Conservation (phyloP, 35 echinoderm and acorn worm genomes). For the Apostichopus californicus region DNA sequence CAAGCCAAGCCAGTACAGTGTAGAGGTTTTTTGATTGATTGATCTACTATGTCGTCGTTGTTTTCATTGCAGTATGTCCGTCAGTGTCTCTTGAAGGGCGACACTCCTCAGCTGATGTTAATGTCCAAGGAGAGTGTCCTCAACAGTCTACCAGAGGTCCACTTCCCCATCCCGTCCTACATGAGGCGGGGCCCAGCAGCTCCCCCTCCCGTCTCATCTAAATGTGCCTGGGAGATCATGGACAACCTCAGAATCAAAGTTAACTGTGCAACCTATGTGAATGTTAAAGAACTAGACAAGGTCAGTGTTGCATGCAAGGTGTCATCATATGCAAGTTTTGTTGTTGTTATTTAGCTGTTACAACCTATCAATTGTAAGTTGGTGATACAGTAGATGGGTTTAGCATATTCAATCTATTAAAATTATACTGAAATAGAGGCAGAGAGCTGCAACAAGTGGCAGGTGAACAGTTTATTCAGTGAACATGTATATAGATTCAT, state of each 20-base stretch:
- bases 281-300: constrained; percentile 98
- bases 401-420: too few relatives aligned
- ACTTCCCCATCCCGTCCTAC: constrained; percentile 87
- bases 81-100: constrained; percentile 76
- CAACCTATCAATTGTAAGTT: not conserved
- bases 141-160: constrained; percentile 84
- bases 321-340: too few relatives aligned
- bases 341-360: too few relatives aligned
- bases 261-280: constrained; percentile 98
- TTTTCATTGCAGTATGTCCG: constrained; percentile 74
- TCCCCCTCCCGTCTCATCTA: constrained; percentile 49
- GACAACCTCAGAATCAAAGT: constrained; percentile 82
- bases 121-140: constrained; percentile 97
- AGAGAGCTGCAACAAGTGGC: too few relatives aligned
- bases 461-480: too few relatives aligned
- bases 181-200: constrained; percentile 77
- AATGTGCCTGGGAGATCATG: constrained; percentile 77
- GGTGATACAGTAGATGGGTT: not conserved
- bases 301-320: constrained; percentile 42
- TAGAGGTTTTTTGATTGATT: too few relatives aligned
- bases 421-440: too few relatives aligned
- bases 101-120: constrained; percentile 90
- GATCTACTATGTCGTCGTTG: too few relatives aligned
- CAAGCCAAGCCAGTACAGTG: too few relatives aligned
- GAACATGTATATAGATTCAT: too few relatives aligned